phyloP scores from a whole-genome alignment of 2,888 invertebrate genomes.

The Bibio marci region DNA sequence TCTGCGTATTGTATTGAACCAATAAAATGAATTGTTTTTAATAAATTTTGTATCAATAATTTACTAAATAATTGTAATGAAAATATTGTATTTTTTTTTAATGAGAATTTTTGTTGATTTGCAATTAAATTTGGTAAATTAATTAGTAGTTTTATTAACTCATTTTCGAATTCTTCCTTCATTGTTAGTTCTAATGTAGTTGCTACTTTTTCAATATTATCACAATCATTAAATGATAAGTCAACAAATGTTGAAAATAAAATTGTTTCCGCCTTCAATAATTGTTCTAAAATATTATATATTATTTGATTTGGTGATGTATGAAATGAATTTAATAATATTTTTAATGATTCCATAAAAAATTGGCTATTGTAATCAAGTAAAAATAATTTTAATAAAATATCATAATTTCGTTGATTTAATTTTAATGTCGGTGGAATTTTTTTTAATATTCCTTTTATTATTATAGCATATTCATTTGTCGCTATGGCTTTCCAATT shows the following conservation, averaged over 20 bases:
- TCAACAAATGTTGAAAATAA: constrained; percentile 3
- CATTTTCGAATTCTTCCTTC: constrained; percentile 28
- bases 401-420: constrained; percentile 1
- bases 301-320: no score
- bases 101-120: constrained; percentile 35
- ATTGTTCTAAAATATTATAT: constrained; percentile 1
- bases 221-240: background rate
- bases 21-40: constrained; percentile 43
- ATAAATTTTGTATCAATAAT: constrained; percentile 39
- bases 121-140: constrained; percentile 55
- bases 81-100: constrained; percentile 38
- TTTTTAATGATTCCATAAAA: constrained; percentile 10
- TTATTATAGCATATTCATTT: constrained; percentile 32
- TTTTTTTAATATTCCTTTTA: constrained; percentile 30
- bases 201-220: background rate
- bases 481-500: constrained; percentile 27
- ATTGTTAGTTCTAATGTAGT: constrained; percentile 11
- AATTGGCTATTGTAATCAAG: constrained; percentile 21
- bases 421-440: constrained; percentile 8
- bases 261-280: background rate
- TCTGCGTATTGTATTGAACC: constrained; percentile 20
- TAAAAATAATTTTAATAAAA: constrained; percentile 18
- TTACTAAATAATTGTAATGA: constrained; percentile 37
- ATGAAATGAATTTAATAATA: no score
- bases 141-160: constrained; percentile 40